Evolutionary conservation across 2,797 vertebrate species (phyloP), one percentile per base, ranked within the genome.

Genomic region (Thripadectes ignobilis): DNA sequence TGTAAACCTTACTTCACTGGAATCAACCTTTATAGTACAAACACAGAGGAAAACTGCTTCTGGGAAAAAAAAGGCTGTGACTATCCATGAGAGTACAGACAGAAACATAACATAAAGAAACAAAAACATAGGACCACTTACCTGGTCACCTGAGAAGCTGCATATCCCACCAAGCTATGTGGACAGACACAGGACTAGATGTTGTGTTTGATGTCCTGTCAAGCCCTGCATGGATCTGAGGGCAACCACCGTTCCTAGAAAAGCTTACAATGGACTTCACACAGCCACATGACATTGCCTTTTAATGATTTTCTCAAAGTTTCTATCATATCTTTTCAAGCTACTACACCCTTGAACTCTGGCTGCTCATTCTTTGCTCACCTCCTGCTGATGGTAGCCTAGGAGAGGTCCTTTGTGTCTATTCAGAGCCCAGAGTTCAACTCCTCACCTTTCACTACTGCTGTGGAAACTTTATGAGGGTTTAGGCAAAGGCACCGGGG

Each of bases 311-410:
- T 77, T 74, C 81, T 83, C 41, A 14, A 34, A 23, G 48, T 78
- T 85, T 62, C 82, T 68, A 30, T 55, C 38, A 0, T 57, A 63
- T 82, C 79, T 94, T 85, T 88, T 45, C 48, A 84, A 89, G 73
- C 27, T 29, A 3, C 41, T 65, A 41, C 36, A 27, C 49, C 82
- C 72, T 76, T 80, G 80, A 89, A 52, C 62, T 75, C 78, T 61
- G 85, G 30, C 80, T 89, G 88, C 66, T 65, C 9, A 3, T 39
- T 80, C 75, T 71, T 81, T 66, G 74, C 92, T 94, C 92, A 75
- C 86, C 84, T 96, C 80, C 93, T 85, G 92, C 92, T 59, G 85
- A 48, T 9, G 51, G 82, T 22, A 88, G 86, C 69, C 63, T 76
- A 91, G 66, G 29, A 92, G 86, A 92, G 76, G 30, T 85, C 58